Evolutionary conservation across 2,888 invertebrate species (phyloP).

Genomic region (Operophtera brumata): DNA sequence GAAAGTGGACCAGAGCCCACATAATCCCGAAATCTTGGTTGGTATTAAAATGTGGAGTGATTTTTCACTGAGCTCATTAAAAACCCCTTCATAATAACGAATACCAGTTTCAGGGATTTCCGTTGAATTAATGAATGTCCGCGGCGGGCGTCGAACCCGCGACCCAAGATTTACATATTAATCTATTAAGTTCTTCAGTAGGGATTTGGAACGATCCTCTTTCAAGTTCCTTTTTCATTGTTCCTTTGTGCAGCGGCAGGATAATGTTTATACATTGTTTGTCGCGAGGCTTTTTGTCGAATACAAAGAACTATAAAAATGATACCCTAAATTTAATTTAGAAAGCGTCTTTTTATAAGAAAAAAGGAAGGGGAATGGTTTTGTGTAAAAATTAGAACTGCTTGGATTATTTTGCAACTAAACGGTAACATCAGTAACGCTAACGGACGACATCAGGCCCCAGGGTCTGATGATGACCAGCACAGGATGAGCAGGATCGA

Average conservation of each 20-base stretch:
- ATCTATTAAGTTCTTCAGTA: constrained; percentile 19
- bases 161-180: constrained; percentile 24
- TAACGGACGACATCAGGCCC: no score
- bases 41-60: no score
- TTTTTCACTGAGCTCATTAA: not conserved
- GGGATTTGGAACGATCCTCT: constrained; percentile 15
- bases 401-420: not conserved
- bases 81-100: constrained; percentile 8
- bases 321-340: constrained; percentile 11
- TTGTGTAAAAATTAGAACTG: not conserved
- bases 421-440: no score
- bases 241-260: constrained; percentile 13
- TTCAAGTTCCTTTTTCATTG: constrained; percentile 11
- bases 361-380: not conserved
- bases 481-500: no score
- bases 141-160: constrained; percentile 15
- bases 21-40: no score
- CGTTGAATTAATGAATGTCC: constrained; percentile 12
- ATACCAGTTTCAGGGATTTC: constrained; percentile 1
- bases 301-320: constrained; percentile 10
- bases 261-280: constrained; percentile 21
- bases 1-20: no score
- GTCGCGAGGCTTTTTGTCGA: constrained; percentile 9
- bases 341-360: constrained; percentile 1
- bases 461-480: no score